A percentile compares a stretch with the other conserved stretches of the same genome.
phyloP scores from a whole-genome alignment of 2,888 invertebrate species.

The Nomada hirtipes region DNA sequence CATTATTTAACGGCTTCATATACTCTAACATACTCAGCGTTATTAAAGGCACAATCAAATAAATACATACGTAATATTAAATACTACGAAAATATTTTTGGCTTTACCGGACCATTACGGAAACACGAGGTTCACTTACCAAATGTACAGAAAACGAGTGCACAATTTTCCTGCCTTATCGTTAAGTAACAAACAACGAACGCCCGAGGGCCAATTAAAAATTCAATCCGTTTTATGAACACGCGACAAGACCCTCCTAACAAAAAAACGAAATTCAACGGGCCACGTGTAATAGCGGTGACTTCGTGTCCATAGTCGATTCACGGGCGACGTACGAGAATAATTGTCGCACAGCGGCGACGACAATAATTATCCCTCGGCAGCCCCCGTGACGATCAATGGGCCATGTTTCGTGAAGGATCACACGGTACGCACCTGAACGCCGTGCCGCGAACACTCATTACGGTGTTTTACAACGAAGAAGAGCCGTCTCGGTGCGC shows the following conservation, averaged over 20 bases:
- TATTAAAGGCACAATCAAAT: no score
- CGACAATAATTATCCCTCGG: slow-evolving; percentile 49
- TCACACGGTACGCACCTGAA: slow-evolving; percentile 65
- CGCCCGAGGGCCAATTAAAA: no score
- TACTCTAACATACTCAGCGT: no score
- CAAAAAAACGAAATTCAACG: background rate
- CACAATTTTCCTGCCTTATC: no score
- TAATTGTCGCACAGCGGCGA: slow-evolving; percentile 53
- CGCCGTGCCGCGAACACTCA: slow-evolving; percentile 46
- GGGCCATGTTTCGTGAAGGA: slow-evolving; percentile 53
- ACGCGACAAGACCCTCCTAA: background rate
- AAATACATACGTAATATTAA: no score
- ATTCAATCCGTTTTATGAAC: background rate
- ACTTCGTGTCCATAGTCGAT: slow-evolving; percentile 35
- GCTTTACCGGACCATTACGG: no score
- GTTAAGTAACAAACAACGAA: no score
- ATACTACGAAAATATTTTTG: no score
- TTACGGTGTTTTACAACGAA: slow-evolving; percentile 69
- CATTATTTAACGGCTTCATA: no score
- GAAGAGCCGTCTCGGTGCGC: slow-evolving; percentile 71
- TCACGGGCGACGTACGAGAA: slow-evolving; percentile 40
- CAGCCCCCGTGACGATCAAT: slow-evolving; percentile 65
- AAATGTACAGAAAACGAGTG: no score
- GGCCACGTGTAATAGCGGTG: slow-evolving; percentile 1
- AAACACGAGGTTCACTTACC: no score